Evolutionary conservation across 2,797 vertebrate species (phyloP).

Genomic region (Hemibagrus guttatus): DNA sequence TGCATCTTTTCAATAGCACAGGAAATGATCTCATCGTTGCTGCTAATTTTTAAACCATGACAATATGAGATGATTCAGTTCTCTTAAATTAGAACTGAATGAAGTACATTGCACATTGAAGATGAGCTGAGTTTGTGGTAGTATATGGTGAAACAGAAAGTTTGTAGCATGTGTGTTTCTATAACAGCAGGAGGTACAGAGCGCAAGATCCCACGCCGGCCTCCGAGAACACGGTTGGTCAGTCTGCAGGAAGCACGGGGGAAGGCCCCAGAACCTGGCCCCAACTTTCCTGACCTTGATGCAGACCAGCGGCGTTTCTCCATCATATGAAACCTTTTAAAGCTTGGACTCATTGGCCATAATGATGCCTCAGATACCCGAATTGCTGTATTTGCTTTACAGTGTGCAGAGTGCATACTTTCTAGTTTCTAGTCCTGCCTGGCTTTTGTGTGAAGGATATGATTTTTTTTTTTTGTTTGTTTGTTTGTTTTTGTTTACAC

Average conservation of each 20-base stretch:
- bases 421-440: background rate
- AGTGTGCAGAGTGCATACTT: background rate
- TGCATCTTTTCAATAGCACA: background rate
- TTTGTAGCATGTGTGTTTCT: conserved; percentile 60
- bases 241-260: conserved; percentile 62
- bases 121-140: conserved; percentile 2
- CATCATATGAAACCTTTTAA: conserved; percentile 40
- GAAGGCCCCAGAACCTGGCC: conserved; percentile 33
- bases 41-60: background rate
- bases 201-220: conserved; percentile 55
- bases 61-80: background rate
- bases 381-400: background rate
- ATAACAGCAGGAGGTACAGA: conserved; percentile 53
- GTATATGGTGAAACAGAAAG: conserved; percentile 20
- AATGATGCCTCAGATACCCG: conserved; percentile 3
- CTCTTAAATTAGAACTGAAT: background rate
- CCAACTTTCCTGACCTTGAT: conserved; percentile 31
- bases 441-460: background rate
- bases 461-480: background rate
- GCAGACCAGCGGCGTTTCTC: conserved; percentile 54
- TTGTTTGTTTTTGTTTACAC: background rate
- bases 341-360: background rate
- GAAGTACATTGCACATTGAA: background rate
- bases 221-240: conserved; percentile 55
- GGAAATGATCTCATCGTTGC: background rate